Percentiles rank a stretch among this genome's conserved stretches.
Conservation (phyloP, 2,113 vertebrate species). For the Rhynchomys soricoides region DNA sequence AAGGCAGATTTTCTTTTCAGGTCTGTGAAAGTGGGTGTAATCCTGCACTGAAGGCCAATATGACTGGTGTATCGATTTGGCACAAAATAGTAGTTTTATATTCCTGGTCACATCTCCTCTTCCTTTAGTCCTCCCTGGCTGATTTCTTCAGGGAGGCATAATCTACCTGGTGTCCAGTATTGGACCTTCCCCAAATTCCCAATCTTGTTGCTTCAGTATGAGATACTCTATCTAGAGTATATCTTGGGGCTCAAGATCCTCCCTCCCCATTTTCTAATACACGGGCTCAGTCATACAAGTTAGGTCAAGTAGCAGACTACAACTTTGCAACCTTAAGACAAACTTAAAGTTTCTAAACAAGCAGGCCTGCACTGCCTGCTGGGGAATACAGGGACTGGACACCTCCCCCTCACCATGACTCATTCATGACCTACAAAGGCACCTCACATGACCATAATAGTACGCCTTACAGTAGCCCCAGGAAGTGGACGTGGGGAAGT, state of each 20-base stretch:
- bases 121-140: neutral
- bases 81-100: neutral
- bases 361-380: neutral
- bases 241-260: neutral
- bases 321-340: neutral
- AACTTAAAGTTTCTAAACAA: neutral
- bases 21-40: too few species aligned
- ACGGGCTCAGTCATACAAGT: neutral
- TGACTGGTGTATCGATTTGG: neutral
- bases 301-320: too few species aligned
- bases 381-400: neutral
- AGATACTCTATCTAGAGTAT: neutral
- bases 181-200: neutral
- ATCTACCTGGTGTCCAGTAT: neutral
- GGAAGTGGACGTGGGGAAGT: accelerated
- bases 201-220: neutral
- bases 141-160: neutral
- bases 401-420: neutral
- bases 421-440: neutral
- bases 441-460: neutral
- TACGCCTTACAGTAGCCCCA: neutral
- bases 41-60: neutral
- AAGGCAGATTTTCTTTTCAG: neutral
- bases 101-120: neutral
- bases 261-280: neutral